Evolutionary conservation across 1,140 invertebrate species (phyloP).

Genomic region (Hyles vespertilio): DNA sequence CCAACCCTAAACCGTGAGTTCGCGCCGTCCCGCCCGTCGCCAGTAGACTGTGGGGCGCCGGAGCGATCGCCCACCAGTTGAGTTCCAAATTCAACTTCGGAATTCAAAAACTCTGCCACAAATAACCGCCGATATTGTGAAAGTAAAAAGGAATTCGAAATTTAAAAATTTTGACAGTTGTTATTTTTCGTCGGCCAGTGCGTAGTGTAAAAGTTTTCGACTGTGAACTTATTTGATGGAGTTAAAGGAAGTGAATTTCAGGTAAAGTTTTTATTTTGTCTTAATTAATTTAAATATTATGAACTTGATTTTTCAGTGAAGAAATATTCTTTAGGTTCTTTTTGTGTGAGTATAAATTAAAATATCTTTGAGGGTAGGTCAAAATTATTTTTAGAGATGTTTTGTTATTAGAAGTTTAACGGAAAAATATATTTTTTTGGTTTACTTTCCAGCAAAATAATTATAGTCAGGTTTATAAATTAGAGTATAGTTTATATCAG

Average conservation of each 20-base stretch:
- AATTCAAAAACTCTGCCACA: conserved; percentile 15
- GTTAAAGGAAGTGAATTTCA: conserved; percentile 4
- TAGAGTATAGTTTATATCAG: too few relatives aligned
- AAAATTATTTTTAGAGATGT: too few relatives aligned
- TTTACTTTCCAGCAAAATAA: too few relatives aligned
- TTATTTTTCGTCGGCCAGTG: not conserved
- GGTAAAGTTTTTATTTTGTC: not conserved
- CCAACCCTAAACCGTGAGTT: conserved; percentile 8
- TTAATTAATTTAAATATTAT: too few relatives aligned
- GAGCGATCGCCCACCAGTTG: conserved; percentile 45
- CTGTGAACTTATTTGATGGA: conserved; percentile 3
- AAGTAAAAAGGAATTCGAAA: not conserved
- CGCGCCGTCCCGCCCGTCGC: conserved; percentile 23
- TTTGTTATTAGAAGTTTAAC: too few relatives aligned
- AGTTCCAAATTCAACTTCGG: conserved; percentile 43
- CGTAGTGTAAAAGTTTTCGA: conserved; percentile 9
- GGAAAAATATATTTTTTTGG: too few relatives aligned
- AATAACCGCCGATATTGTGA: not conserved
- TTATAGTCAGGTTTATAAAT: too few relatives aligned
- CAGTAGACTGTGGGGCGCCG: conserved; percentile 53
- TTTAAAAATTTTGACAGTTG: not conserved
- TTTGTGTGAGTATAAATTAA: too few relatives aligned
- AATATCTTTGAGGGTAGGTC: too few relatives aligned
- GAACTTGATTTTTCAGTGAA: too few relatives aligned
- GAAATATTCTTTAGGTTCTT: too few relatives aligned